Evolutionary conservation across 2,797 vertebrate species (phyloP), one percentile per base, ranked within the genome.

Genomic region (Spinus pinus): DNA sequence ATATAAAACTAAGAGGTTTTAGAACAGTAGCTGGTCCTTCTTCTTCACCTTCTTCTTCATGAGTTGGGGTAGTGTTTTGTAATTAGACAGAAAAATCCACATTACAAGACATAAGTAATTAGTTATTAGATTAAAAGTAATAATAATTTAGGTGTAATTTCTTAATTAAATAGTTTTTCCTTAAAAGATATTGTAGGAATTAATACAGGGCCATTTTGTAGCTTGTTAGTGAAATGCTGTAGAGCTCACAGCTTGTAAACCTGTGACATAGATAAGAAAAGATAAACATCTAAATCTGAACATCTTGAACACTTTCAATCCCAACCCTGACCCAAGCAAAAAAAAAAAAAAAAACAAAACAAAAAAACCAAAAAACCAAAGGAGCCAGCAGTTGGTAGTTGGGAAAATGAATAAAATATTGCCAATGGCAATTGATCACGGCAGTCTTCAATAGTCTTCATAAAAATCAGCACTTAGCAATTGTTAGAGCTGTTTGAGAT

Each of bases 401-500:
- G 35, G 16, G 49, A 27, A 89, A 96, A 74, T 1, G 9, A 69
- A n/a, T 17, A 21, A 21, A 84, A 67, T 60, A 13, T 70, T 81
- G 42, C 10, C 37, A 15, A 18, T 61, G 74, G 15, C 46, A 58
- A 44, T 78, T 74, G 25, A 5, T 44, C 23, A 2, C 14, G 46
- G 23, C 61, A 37, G 1, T 20, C 33, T 53, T 57, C 42, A 10
- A 21, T 58, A 37, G 1, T 18, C 33, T 53, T 57, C 42, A 10
- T 9, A 70, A 88, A 93, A 86, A 51, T 11, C 31, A 51, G 9
- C 15, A 6, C 12, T 10, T 74, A 21, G 7, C 2, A 14, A 2
- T n/a, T n/a, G 23, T 6, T n/a, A 6, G 58, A 41, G 8, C 5
- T 1, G 1, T n/a, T 67, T 27, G 46, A 24, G 30, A 3, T 20